Percentiles rank a stretch among this genome's conserved stretches.
These are phyloP conservation scores for Sebastes taczanowskii DNA, from an alignment of 2,797 vertebrate genomes.

Conservation along the genomic window DNA sequence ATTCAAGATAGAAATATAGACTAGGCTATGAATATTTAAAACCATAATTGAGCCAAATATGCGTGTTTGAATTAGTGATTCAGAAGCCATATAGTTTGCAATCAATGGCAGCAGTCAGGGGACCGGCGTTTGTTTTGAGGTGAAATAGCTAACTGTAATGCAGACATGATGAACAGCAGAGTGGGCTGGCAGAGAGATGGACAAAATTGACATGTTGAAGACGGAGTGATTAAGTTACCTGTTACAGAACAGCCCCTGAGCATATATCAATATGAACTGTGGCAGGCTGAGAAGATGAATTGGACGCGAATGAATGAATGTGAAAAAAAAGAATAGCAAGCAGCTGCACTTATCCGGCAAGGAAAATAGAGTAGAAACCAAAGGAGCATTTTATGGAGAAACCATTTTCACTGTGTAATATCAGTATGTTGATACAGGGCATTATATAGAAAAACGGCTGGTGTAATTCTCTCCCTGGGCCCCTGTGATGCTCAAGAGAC, in stretches of 20 bases:
- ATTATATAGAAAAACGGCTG: conserved; percentile 62
- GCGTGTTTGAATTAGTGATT: conserved; percentile 44
- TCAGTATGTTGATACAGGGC: conserved; percentile 52
- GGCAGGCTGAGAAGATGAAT: conserved; percentile 70
- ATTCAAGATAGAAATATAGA: conserved; percentile 10
- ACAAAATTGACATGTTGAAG: conserved; percentile 65
- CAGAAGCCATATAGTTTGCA: conserved; percentile 34
- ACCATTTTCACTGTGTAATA: conserved; percentile 58
- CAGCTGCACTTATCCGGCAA: conserved; percentile 39
- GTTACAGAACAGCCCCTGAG: conserved; percentile 66
- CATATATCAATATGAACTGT: conserved; percentile 72
- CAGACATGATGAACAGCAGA: conserved; percentile 49
- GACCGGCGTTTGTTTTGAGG: conserved; percentile 38
- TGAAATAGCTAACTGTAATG: conserved; percentile 48
- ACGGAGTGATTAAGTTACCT: conserved; percentile 72
- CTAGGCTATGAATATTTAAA: conserved; percentile 49
- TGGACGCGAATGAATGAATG: conserved; percentile 52
- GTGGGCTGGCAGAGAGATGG: conserved; percentile 42
- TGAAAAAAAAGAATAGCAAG: conserved; percentile 43
- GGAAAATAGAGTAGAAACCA: conserved; percentile 58
- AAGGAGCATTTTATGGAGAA: conserved; percentile 60
- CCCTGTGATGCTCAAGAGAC: conserved; percentile 62
- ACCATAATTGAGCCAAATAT: conserved; percentile 55
- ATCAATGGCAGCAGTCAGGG: conserved; percentile 39
- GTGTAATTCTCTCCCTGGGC: conserved; percentile 64